Conservation (phyloP, 2,888 invertebrate species). For the Cordilura impudica region DNA sequence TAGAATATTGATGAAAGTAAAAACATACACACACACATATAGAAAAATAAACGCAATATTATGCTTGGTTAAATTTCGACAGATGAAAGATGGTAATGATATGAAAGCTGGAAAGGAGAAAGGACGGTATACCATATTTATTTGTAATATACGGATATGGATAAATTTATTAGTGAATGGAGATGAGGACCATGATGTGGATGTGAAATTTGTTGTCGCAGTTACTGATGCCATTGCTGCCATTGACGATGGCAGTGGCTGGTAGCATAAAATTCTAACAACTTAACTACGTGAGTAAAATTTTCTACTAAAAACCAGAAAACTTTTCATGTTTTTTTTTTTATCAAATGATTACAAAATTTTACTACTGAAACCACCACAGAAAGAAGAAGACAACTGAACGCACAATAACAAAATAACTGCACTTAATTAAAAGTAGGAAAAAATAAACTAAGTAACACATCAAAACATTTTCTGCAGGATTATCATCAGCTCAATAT, state of each 20-base stretch:
- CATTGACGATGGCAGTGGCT: slow-evolving; percentile 52
- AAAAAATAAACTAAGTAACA: slow-evolving; percentile 39
- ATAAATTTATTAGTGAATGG: slow-evolving; percentile 63
- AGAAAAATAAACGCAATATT: slow-evolving; percentile 44
- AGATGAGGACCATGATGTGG: slow-evolving; percentile 27
- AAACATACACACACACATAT: too few relatives aligned
- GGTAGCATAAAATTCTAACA: slow-evolving; percentile 69
- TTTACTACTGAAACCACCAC: slow-evolving; percentile 38
- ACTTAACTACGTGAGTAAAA: slow-evolving; percentile 72
- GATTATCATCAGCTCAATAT: slow-evolving; percentile 17
- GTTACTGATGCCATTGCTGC: slow-evolving; percentile 48
- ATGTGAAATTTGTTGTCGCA: not conserved
- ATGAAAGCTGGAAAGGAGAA: not conserved
- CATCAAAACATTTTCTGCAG: slow-evolving; percentile 8
- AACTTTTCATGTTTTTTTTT: slow-evolving; percentile 44
- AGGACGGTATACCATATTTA: slow-evolving; percentile 2
- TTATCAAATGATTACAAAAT: slow-evolving; percentile 56
- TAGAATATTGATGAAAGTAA: slow-evolving; percentile 36
- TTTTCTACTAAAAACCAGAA: slow-evolving; percentile 61
- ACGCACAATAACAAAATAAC: slow-evolving; percentile 28
- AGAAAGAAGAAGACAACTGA: slow-evolving; percentile 3
- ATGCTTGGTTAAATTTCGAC: slow-evolving; percentile 51
- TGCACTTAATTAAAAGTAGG: slow-evolving; percentile 52
- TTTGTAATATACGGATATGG: not conserved
- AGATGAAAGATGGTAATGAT: slow-evolving; percentile 38